phyloP scores from a whole-genome alignment of 2,113 vertebrate genomes.

The Forbesichthys agassizii region DNA sequence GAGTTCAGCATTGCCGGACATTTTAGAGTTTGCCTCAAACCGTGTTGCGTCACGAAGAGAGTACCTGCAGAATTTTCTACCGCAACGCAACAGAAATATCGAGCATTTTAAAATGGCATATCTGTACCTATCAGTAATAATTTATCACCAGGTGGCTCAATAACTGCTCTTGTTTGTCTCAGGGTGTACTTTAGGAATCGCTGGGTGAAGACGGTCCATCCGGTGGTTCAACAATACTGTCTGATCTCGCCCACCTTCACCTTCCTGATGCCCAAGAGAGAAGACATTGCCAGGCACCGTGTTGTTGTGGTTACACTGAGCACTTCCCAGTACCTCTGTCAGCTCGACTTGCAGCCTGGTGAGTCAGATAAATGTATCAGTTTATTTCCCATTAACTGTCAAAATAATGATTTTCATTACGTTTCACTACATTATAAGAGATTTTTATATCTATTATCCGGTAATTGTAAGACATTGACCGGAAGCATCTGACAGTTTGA shows the following conservation, averaged over 20 bases:
- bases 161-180: slow-evolving; percentile 10
- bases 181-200: slow-evolving; percentile 99
- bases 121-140: not conserved
- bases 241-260: slow-evolving; percentile 93
- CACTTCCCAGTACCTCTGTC: slow-evolving; percentile 98
- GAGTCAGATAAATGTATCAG: slow-evolving; percentile 34
- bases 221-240: slow-evolving; percentile 98
- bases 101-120: too few relatives aligned
- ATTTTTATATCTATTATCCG: too few relatives aligned
- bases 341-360: slow-evolving; percentile 97
- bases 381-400: too few relatives aligned
- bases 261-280: slow-evolving; percentile 98
- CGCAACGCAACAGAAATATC: too few relatives aligned
- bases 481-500: too few relatives aligned
- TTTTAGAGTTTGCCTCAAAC: too few relatives aligned
- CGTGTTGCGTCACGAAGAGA: too few relatives aligned
- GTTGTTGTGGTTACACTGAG: slow-evolving; percentile 97
- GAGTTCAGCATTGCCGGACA: too few relatives aligned
- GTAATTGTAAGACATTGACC: too few relatives aligned
- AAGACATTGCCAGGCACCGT: slow-evolving; percentile 92
- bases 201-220: slow-evolving; percentile 99
- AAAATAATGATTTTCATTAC: too few relatives aligned
- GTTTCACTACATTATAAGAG: too few relatives aligned
- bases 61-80: too few relatives aligned
- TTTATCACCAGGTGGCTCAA: not conserved